These are phyloP conservation scores for Tetropium fuscum DNA, from an alignment of 2,888 invertebrate genomes.

Conservation along the genomic window DNA sequence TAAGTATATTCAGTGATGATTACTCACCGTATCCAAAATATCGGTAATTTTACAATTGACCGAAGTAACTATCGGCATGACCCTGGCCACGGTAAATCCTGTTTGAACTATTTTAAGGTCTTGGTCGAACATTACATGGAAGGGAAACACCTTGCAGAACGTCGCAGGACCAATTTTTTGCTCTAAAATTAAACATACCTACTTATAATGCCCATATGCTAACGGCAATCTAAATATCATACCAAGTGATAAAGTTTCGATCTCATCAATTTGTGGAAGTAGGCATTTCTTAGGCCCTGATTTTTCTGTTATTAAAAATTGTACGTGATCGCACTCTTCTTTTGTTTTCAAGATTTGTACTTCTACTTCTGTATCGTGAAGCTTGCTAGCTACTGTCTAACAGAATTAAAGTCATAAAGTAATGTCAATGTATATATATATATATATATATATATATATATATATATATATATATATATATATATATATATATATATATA, in stretches of 20 bases:
- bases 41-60: slow-evolving; percentile 83
- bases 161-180: slow-evolving; percentile 92
- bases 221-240: slow-evolving; percentile 49
- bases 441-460: no score
- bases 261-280: slow-evolving; percentile 78
- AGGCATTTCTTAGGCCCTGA: slow-evolving; percentile 75
- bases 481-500: no score
- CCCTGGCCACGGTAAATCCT: slow-evolving; percentile 88
- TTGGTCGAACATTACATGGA: slow-evolving; percentile 95
- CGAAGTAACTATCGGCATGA: slow-evolving; percentile 79
- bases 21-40: slow-evolving; percentile 81
- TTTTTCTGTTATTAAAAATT: slow-evolving; percentile 91
- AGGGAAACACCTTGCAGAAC: slow-evolving; percentile 95
- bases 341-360: slow-evolving; percentile 91
- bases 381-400: slow-evolving; percentile 92
- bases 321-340: slow-evolving; percentile 90
- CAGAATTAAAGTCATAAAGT: background rate
- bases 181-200: slow-evolving; percentile 69
- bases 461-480: no score
- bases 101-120: slow-evolving; percentile 90
- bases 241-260: slow-evolving; percentile 80
- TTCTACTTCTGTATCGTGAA: slow-evolving; percentile 93
- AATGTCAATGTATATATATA: no score
- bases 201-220: background rate
- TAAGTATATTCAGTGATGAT: no score